phyloP scores from a whole-genome alignment of 2,113 vertebrate genomes.

The Phodopus roborovskii region DNA sequence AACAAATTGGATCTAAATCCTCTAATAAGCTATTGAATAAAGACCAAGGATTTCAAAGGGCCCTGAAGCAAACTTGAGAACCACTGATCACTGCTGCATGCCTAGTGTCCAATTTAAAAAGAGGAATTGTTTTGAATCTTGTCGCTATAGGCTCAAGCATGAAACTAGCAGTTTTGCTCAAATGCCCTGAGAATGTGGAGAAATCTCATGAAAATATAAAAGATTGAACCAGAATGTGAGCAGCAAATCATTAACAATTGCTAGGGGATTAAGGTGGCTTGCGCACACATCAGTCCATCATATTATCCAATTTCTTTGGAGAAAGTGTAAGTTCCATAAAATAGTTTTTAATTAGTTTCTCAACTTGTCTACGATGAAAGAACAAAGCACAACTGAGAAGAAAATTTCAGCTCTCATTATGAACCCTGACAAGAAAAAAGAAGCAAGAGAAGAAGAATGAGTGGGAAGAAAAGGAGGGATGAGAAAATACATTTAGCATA shows the following conservation, averaged over 20 bases:
- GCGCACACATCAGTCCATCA: conserved; percentile 23
- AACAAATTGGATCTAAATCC: conserved; percentile 26
- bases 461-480: neutral
- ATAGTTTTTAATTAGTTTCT: neutral
- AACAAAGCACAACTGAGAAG: neutral
- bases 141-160: conserved; percentile 59
- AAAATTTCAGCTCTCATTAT: neutral
- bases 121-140: conserved; percentile 63
- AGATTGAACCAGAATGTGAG: conserved; percentile 34
- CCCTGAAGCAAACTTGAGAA: neutral
- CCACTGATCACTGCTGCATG: neutral
- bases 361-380: neutral
- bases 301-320: conserved; percentile 2
- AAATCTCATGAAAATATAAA: conserved; percentile 70
- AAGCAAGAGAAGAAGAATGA: neutral
- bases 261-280: conserved; percentile 16
- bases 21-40: conserved; percentile 44
- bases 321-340: neutral
- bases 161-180: conserved; percentile 66
- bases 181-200: conserved; percentile 54
- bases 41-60: conserved; percentile 11
- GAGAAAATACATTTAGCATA: no score
- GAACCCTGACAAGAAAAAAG: neutral
- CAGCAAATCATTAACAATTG: conserved; percentile 65
- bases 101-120: conserved; percentile 62